These are phyloP conservation scores for Peribatodes rhomboidaria DNA, from an alignment of 2,888 invertebrate species.

Conservation along the genomic window DNA sequence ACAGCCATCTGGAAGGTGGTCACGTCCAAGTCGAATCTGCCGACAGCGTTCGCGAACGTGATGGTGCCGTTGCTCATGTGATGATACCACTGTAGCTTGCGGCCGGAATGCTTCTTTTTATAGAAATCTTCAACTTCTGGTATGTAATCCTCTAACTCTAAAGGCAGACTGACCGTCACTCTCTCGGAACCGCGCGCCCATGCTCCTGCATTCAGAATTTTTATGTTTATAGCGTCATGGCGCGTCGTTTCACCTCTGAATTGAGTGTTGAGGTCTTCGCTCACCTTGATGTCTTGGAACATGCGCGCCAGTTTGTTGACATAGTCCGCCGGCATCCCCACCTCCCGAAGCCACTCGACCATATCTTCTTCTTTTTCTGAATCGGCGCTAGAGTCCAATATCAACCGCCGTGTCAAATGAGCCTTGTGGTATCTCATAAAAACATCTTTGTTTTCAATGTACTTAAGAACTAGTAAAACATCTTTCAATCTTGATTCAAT, in stretches of 20 bases:
- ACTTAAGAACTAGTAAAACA: conserved; percentile 98
- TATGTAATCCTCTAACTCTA: conserved; percentile 99
- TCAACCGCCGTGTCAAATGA: conserved; percentile 96
- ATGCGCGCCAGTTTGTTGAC: conserved; percentile 99
- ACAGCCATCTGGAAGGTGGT: conserved; percentile 99
- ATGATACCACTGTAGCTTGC: conserved; percentile 99
- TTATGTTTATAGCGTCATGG: conserved; percentile 97
- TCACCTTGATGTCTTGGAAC: conserved; percentile 99
- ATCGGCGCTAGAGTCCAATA: conserved; percentile 99
- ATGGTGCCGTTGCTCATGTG: conserved; percentile 99
- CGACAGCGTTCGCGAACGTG: conserved; percentile 96
- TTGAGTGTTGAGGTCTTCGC: conserved; percentile 97
- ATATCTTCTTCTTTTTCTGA: conserved; percentile 99
- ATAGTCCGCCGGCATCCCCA: conserved; percentile 99
- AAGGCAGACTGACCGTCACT: conserved; percentile 97
- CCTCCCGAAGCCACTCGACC: conserved; percentile 99
- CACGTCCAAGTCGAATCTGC: conserved; percentile 98
- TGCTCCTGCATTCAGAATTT: conserved; percentile 99
- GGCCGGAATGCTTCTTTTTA: conserved; percentile 98
- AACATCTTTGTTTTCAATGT: conserved; percentile 99
- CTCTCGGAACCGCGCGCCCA: conserved; percentile 98
- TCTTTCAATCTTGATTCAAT: conserved; percentile 97
- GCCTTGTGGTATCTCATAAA: conserved; percentile 99
- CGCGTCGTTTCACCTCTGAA: conserved; percentile 94
- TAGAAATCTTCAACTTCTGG: conserved; percentile 99